phyloP scores from a whole-genome alignment of 2,113 vertebrate genomes.

The Rhinolophus ferrumequinum region DNA sequence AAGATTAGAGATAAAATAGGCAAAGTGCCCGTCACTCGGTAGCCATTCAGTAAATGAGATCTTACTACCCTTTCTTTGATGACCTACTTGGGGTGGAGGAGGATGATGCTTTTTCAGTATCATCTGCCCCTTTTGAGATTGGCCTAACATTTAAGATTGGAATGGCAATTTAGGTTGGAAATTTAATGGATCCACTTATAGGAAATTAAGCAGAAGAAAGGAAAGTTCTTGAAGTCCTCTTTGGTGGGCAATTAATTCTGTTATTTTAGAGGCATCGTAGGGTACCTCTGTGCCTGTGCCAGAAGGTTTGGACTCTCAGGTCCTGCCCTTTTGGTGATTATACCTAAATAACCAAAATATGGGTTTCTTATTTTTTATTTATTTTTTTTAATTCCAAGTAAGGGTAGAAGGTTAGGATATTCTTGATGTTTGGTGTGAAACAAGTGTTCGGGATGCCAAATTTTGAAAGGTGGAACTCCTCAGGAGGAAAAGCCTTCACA shows the following conservation, averaged over 20 bases:
- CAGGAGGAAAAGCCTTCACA: constrained; percentile 36
- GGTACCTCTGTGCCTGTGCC: not conserved
- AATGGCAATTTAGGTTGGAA: not conserved
- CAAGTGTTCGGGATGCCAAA: not conserved
- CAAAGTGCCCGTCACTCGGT: fast-evolving
- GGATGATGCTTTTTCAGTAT: not conserved
- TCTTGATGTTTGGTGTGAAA: not conserved
- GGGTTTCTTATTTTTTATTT: not conserved
- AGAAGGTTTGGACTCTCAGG: not conserved
- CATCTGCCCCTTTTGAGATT: not conserved
- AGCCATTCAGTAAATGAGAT: not conserved
- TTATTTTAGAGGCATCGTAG: not conserved
- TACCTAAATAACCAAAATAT: not conserved
- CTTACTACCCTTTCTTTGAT: not conserved
- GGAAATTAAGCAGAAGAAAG: not conserved
- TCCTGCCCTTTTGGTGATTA: not conserved
- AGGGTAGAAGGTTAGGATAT: not conserved
- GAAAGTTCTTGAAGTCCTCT: not conserved
- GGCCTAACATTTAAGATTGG: not conserved
- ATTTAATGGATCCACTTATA: not conserved
- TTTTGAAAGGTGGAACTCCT: not conserved
- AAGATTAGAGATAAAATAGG: no score
- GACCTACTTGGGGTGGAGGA: no score
- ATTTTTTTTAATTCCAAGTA: not conserved
- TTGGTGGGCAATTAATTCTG: not conserved